A percentile compares a stretch with the other conserved stretches of the same genome.
phyloP scores from a whole-genome alignment of 1,140 invertebrate genomes.

The Cheumatopsyche charites region DNA sequence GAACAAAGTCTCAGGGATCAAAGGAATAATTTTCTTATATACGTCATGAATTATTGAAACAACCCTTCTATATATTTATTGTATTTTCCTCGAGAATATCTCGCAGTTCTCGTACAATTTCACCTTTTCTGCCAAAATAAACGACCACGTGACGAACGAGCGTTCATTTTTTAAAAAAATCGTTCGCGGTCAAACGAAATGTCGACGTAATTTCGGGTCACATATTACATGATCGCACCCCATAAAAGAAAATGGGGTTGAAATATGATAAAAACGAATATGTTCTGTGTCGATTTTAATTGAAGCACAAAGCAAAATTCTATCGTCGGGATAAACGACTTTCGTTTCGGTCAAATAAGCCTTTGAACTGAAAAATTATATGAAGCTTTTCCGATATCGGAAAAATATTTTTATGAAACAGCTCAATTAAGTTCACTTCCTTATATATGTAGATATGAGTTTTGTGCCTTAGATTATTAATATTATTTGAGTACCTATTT shows the following conservation, averaged over 20 bases:
- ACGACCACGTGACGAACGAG: not conserved
- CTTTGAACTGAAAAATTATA: slow-evolving; percentile 8
- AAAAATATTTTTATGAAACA: not conserved
- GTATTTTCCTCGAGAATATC: not conserved
- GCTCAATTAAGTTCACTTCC: too few relatives aligned
- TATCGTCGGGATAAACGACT: slow-evolving; percentile 1
- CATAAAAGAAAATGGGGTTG: too few relatives aligned
- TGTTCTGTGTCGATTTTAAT: not conserved
- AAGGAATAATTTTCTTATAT: slow-evolving; percentile 21
- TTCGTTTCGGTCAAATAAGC: slow-evolving; percentile 15
- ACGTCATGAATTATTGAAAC: slow-evolving; percentile 8
- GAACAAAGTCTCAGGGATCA: not conserved
- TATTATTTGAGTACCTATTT: too few relatives aligned
- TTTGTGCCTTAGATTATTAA: too few relatives aligned
- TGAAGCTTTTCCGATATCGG: not conserved
- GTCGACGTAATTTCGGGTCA: not conserved
- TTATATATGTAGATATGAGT: too few relatives aligned
- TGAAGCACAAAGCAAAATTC: not conserved
- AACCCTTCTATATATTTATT: not conserved
- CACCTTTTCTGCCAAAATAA: not conserved
- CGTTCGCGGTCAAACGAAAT: slow-evolving; percentile 6
- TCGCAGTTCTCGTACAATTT: not conserved
- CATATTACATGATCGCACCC: too few relatives aligned
- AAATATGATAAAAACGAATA: too few relatives aligned
- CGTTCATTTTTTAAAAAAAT: slow-evolving; percentile 1